phyloP scores from a whole-genome alignment of 2,888 invertebrate species.

The Drosophila vallismaia region DNA sequence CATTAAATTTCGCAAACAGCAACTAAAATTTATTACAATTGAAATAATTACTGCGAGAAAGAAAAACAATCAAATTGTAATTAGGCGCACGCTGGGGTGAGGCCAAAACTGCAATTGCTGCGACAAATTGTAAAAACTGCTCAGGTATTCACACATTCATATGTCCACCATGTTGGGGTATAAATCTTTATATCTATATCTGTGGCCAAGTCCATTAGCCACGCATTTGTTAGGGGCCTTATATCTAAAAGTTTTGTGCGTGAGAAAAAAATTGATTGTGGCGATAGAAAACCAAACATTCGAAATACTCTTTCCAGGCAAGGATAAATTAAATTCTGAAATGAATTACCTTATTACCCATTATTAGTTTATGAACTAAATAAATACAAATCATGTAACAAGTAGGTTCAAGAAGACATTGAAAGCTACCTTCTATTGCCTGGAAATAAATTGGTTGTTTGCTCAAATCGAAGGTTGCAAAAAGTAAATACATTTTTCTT shows the following conservation, averaged over 20 bases:
- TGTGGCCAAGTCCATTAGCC: conserved; percentile 37
- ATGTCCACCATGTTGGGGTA: conserved; percentile 15
- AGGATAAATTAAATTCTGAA: background rate
- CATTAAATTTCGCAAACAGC: conserved; percentile 63
- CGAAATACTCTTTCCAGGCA: background rate
- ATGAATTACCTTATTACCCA: background rate
- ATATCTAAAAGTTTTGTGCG: conserved; percentile 46
- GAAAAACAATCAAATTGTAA: conserved; percentile 75
- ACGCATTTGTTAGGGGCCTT: conserved; percentile 49
- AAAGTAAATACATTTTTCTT: background rate
- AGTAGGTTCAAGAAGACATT: background rate
- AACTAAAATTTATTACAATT: conserved; percentile 71
- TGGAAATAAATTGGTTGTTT: background rate
- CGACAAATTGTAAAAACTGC: conserved; percentile 63
- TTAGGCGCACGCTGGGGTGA: conserved; percentile 55
- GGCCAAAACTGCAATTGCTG: conserved; percentile 24
- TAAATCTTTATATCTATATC: conserved; percentile 35
- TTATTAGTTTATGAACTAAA: background rate
- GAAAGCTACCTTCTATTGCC: background rate
- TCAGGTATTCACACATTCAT: conserved; percentile 39
- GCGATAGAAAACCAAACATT: background rate
- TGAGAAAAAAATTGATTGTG: conserved; percentile 9
- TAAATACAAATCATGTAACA: background rate
- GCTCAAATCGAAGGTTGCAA: background rate
- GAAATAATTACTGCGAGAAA: conserved; percentile 71